These are phyloP conservation scores for Agrochola lychnidis DNA, from an alignment of 2,888 invertebrate genomes.

Conservation along the genomic window DNA sequence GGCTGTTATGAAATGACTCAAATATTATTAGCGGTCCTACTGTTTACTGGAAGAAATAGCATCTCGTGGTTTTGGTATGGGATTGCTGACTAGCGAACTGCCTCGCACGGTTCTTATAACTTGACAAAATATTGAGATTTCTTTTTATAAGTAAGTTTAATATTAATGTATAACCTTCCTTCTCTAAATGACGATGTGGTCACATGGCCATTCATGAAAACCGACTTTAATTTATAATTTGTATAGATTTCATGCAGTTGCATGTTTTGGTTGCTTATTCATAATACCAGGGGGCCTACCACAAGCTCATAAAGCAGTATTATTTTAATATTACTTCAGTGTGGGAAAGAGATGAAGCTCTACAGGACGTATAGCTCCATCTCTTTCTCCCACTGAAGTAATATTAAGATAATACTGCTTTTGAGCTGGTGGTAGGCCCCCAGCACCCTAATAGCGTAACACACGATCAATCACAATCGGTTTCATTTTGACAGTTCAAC, in stretches of 20 bases:
- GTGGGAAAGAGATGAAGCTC: no score
- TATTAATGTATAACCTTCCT: not conserved
- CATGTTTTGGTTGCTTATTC: not conserved
- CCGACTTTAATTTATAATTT: no score
- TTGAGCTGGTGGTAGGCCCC: no score
- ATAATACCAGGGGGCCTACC: no score
- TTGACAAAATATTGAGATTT: not conserved
- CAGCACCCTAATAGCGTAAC: no score
- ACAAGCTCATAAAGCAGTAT: no score
- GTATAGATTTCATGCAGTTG: not conserved
- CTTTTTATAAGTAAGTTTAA: not conserved
- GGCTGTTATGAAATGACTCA: conserved; percentile 31
- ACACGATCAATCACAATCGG: no score
- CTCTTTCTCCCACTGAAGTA: no score
- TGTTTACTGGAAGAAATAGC: not conserved
- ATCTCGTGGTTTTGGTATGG: not conserved
- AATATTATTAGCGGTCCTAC: conserved; percentile 28
- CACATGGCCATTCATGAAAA: not conserved
- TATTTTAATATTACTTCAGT: no score
- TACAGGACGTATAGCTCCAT: no score
- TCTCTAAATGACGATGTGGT: not conserved
- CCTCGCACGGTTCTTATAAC: not conserved
- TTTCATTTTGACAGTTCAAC: no score
- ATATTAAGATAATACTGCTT: no score
- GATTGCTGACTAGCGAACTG: not conserved